Conservation (phyloP, 2,113 vertebrate species). For the Lagopus muta region DNA sequence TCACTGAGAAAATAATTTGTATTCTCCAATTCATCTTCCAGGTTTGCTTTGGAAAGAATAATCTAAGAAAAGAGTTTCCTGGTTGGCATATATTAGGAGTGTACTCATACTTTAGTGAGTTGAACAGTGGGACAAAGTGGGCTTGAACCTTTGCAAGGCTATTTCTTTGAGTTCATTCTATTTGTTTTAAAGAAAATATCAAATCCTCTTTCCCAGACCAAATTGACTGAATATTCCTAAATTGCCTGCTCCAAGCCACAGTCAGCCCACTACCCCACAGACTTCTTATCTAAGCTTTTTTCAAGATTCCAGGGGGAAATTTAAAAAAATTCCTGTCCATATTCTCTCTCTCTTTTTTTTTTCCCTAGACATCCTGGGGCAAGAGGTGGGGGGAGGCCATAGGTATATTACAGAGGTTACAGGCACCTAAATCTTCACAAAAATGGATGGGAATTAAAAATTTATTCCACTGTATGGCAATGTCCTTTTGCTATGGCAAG, state of each 20-base stretch:
- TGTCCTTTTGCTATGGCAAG: background rate
- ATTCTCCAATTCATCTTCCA: background rate
- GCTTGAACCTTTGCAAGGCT: background rate
- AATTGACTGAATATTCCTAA: background rate
- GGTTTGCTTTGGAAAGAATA: background rate
- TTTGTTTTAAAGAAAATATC: background rate
- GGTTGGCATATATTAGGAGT: background rate
- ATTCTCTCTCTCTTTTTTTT: background rate
- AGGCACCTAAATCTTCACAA: background rate
- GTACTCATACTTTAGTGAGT: background rate
- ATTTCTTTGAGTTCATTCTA: background rate
- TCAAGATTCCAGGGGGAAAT: background rate
- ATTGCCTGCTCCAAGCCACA: background rate
- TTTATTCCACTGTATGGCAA: background rate
- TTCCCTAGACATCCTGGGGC: background rate
- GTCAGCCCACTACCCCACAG: background rate
- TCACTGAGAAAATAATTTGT: background rate
- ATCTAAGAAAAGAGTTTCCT: background rate
- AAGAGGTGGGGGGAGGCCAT: background rate
- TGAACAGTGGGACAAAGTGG: background rate
- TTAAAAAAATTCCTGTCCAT: background rate
- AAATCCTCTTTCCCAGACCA: background rate
- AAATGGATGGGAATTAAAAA: background rate
- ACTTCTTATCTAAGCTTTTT: background rate
- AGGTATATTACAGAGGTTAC: background rate